Conservation (phyloP, 2,797 vertebrate genomes). For the Triplophysa yarkandensis region DNA sequence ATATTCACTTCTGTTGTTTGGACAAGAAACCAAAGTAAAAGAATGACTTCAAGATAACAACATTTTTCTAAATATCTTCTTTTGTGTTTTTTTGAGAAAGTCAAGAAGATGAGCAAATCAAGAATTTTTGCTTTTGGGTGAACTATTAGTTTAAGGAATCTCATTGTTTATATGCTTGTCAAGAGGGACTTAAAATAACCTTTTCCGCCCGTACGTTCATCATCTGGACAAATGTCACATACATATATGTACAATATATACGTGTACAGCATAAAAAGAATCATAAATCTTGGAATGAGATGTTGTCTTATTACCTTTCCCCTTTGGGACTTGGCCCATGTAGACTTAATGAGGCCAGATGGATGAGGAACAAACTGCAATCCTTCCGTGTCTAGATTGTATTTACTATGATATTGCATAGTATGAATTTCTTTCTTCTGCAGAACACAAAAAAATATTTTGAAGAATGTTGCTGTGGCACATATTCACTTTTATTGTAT, state of each 20-base stretch:
- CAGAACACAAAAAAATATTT: neutral
- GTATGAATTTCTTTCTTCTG: neutral
- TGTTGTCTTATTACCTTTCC: neutral
- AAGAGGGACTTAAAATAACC: neutral
- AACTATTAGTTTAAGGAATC: too few relatives aligned
- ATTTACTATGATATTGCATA: neutral
- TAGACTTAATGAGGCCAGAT: neutral
- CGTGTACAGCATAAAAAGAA: neutral
- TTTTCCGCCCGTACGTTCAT: neutral
- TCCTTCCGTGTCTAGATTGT: constrained; percentile 1
- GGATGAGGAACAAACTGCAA: neutral
- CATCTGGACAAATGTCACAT: neutral
- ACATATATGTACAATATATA: constrained; percentile 1
- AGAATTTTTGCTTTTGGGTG: too few relatives aligned
- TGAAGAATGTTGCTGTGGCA: too few relatives aligned
- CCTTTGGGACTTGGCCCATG: neutral
- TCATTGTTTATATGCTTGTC: neutral
- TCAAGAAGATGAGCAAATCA: too few relatives aligned
- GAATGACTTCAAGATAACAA: too few relatives aligned
- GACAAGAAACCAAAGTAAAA: too few relatives aligned
- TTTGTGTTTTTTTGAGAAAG: too few relatives aligned
- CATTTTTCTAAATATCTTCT: too few relatives aligned
- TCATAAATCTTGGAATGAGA: neutral
- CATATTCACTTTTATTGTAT: too few relatives aligned
- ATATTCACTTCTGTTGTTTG: too few relatives aligned